Evolutionary conservation across 2,113 vertebrate species (phyloP).

Genomic region (Chaetops frenatus): DNA sequence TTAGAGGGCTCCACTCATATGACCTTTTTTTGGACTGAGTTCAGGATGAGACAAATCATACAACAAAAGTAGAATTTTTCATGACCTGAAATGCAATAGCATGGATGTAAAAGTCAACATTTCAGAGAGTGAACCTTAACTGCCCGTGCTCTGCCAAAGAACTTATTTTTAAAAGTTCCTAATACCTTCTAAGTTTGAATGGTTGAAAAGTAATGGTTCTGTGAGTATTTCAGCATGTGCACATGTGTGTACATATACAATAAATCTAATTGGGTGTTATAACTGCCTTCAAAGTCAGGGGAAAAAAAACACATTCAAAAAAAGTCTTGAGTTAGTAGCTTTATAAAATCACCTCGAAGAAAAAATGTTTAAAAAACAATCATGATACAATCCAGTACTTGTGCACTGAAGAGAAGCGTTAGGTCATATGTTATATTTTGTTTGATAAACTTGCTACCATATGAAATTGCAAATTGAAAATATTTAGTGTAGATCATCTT

Average conservation of each 20-base stretch:
- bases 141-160: background rate
- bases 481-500: background rate
- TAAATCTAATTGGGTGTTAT: background rate
- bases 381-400: background rate
- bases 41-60: background rate
- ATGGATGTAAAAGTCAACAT: background rate
- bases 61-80: background rate
- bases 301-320: background rate
- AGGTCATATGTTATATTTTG: background rate
- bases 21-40: background rate
- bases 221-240: background rate
- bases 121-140: background rate
- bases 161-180: background rate
- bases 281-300: background rate
- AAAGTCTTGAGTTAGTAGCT: background rate
- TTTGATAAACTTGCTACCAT: background rate
- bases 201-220: background rate
- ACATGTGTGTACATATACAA: accelerated
- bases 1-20: background rate
- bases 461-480: background rate
- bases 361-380: background rate
- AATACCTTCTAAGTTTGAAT: background rate
- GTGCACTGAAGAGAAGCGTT: background rate
- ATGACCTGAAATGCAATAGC: background rate
- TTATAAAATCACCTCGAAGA: background rate